Base-by-base conservation (phyloP, 2,888 invertebrate genomes). In the Tinea pellionella region DNA sequence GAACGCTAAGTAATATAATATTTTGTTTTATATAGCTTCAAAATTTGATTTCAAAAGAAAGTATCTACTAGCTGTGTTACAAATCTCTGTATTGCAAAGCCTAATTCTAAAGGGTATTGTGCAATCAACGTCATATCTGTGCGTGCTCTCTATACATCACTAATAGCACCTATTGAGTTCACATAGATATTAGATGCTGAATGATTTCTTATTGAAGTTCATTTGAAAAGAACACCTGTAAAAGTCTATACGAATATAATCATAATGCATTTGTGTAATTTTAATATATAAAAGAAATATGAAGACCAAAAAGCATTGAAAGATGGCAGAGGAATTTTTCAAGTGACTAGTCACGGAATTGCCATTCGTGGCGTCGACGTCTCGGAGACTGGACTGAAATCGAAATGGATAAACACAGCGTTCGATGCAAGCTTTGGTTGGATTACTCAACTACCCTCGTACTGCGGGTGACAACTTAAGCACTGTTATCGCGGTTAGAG, bases 391-490 rank as follows among this genome's bases (percentile, higher is more conserved):
- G 47, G 18, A 18, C 47, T 16, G n/a, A 18, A 47, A 47, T 47
- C 47, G 16, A 47, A 47, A 47, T 47, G 47, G 47, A 47, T 47
- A 47, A 47, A 47, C 47, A 47, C 47, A 16, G 37, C 47, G 9
- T 4, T 47, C 47, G 18, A 15, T 47, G 18, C 47, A 47, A 18
- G 37, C 47, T 47, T 47, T 37, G 15, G 18, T 13, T 13, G 15
- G 47, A 47, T 47, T 15, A 47, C 47, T 18, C 47, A 15, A 47
- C 47, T 42, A 42, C 13, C 42, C 13, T n/a, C 2, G 42, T 13
- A 3, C 13, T 47, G 47, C n/a, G 47, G 47, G 15, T 80, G 82
- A 83, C 82, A 81, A 80, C 73, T 77, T 82, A 77, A 83, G 80
- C 76, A 80, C 74, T 47, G 16, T 47, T 47, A 47, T 18, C 47